Conservation (phyloP, 2,113 vertebrate species). For the Aphyosemion australe region DNA sequence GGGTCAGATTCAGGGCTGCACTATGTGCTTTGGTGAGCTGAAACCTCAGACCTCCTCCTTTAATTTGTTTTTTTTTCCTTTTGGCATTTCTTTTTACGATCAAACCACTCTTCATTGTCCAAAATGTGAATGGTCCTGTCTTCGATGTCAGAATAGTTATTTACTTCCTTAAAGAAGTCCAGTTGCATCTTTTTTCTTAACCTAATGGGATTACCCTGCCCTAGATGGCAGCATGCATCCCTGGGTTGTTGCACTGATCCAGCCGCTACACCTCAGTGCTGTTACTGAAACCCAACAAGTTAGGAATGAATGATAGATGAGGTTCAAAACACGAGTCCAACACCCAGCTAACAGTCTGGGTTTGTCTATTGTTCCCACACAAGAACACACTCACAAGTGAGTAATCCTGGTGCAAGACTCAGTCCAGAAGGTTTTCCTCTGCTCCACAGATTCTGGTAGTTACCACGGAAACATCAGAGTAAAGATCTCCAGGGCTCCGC, state of each 20-base stretch:
- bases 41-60: no score
- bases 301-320: neutral
- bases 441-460: neutral
- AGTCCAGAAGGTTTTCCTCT: neutral
- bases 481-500: neutral
- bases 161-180: neutral
- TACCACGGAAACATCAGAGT: neutral
- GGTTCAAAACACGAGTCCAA: neutral
- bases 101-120: no score
- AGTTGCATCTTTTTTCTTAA: no score
- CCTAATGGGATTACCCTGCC: no score
- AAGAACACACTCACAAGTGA: neutral
- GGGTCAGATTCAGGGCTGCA: no score
- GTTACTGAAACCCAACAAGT: neutral
- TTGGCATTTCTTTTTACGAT: no score
- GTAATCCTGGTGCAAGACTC: neutral
- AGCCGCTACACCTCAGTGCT: no score
- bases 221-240: no score
- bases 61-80: no score
- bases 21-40: no score
- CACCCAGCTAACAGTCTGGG: neutral
- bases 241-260: no score
- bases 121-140: no score
- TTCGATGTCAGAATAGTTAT: neutral
- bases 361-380: neutral